These are phyloP conservation scores for Megaceryle maxima DNA, from an alignment of 2,113 vertebrate species.

Conservation along the genomic window DNA sequence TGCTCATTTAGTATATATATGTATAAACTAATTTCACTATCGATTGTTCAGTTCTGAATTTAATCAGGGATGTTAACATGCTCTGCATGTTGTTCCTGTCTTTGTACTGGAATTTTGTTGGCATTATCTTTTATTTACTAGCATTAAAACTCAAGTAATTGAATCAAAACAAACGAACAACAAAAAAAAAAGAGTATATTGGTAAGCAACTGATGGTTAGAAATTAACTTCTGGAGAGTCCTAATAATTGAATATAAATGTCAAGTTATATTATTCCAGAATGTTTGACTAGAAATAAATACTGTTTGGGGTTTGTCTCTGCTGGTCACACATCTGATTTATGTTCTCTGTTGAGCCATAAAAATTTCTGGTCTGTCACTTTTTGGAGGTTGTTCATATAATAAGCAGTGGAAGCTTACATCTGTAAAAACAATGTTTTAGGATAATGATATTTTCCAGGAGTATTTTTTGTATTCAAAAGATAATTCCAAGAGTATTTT, in stretches of 20 bases:
- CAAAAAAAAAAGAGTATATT: background rate
- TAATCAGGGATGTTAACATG: background rate
- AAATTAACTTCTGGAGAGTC: background rate
- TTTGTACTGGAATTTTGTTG: background rate
- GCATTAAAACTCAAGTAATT: background rate
- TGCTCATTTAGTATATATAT: background rate
- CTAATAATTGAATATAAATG: background rate
- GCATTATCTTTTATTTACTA: slow-evolving; percentile 21
- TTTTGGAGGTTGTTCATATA: background rate
- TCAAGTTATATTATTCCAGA: background rate
- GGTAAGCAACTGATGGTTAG: background rate
- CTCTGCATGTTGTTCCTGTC: background rate
- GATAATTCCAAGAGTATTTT: background rate
- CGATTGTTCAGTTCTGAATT: background rate
- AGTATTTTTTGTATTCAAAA: background rate
- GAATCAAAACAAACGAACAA: background rate
- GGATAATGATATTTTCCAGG: background rate
- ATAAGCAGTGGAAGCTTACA: background rate
- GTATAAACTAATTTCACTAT: background rate
- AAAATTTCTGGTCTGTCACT: background rate
- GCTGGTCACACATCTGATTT: background rate
- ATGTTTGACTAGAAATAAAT: background rate
- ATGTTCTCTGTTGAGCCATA: background rate
- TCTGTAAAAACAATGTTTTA: background rate
- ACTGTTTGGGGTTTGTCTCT: background rate